Evolutionary conservation across 2,797 vertebrate species (phyloP), one percentile per base, ranked within the genome.

Genomic region (Streptopelia turtur): DNA sequence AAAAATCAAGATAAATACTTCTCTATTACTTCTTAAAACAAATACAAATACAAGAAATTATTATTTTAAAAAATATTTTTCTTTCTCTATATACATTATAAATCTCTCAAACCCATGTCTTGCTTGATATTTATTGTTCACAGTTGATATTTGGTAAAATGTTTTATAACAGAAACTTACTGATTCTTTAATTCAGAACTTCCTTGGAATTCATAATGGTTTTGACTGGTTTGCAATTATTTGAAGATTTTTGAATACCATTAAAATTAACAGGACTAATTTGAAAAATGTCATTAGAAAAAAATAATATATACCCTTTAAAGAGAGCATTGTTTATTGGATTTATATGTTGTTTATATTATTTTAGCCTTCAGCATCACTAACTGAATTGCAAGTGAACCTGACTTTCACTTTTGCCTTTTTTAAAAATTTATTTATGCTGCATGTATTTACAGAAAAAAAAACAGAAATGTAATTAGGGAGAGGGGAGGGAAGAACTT

Each of bases 361-460:
- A 95, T 95, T 97, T 97, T 93, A 97, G 90, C 87, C 86, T 97
- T 97, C 83, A 90, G 83, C 82, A 78, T 76, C 92, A 56, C 66
- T 93, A 71, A 93, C 47, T 79, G 88, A 95, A 83, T 94, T 82
- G 68, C 70, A 97, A 63, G 77, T 94, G 83, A 95, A 94, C 37
- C 76, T 90, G 68, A 45, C 82, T 82, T 92, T 94, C 80, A 56
- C 77, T 93, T 95, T 69, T 76, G 64, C 75, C 90, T 10, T 72
- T 72, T 94, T 93, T 84, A 77, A 20, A 45, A 45, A 83, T 90
- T 76, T 83, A 23, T 56, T 92, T 83, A 35, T 60, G 76, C 55
- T 90, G 16, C 59, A 39, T 92, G 91, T 97, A 93, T 49, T 69
- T 92, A 53, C 53, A 82, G 70, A 68, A 89, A 76, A 95, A 97